A percentile compares a stretch with the other conserved stretches of the same genome.
Conservation (phyloP, 2,888 invertebrate genomes). For the Reticulitermes lucifugus region DNA sequence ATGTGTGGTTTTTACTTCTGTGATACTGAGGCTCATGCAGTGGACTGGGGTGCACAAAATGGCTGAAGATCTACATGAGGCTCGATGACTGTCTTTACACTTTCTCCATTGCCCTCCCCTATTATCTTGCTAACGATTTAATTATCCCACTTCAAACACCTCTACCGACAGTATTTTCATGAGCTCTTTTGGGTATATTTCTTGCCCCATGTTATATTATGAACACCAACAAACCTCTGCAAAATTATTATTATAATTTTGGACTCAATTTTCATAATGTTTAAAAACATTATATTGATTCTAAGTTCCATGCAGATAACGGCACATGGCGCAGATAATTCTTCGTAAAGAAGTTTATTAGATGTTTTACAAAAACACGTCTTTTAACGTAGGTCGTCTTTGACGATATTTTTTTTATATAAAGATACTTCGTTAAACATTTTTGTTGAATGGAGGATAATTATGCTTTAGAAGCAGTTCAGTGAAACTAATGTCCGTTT, state of each 20-base stretch:
- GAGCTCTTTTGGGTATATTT: background rate
- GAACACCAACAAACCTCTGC: background rate
- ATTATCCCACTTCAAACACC: no score
- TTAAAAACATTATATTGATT: background rate
- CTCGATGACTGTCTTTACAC: no score
- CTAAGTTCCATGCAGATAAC: background rate
- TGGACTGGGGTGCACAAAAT: no score
- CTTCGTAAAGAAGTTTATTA: background rate
- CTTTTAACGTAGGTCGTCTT: background rate
- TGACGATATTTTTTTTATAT: background rate
- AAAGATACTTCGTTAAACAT: background rate
- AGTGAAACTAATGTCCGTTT: background rate
- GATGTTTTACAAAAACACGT: background rate
- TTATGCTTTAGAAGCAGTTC: background rate
- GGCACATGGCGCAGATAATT: background rate
- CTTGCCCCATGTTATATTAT: background rate
- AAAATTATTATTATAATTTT: background rate
- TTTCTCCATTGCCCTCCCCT: no score
- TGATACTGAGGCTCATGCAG: no score
- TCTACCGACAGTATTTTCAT: no score
- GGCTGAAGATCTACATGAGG: no score
- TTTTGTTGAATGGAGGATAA: background rate
- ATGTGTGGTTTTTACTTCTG: no score
- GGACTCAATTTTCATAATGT: background rate
- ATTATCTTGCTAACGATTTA: no score